These are phyloP conservation scores for Cladopsammia gracilis DNA, from an alignment of 64 coral and sea anemone species.

Conservation along the genomic window DNA sequence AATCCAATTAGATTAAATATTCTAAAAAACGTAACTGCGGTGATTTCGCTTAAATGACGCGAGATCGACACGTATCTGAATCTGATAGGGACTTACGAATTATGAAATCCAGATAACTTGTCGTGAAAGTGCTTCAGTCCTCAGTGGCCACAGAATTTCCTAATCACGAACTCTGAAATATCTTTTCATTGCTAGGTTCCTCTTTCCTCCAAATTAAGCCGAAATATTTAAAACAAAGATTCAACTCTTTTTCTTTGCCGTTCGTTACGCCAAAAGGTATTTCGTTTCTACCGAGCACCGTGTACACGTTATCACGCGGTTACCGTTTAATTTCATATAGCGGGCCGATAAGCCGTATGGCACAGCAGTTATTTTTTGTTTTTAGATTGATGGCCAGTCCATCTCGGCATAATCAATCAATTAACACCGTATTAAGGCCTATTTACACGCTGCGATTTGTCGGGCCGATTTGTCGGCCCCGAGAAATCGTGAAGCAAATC, in stretches of 20 bases:
- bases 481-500: too few species aligned
- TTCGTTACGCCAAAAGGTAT: background rate
- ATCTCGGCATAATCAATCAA: conserved; percentile 23
- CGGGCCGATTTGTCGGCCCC: too few species aligned
- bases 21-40: too few species aligned
- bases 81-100: background rate
- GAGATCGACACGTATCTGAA: too few species aligned
- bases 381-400: conserved; percentile 27
- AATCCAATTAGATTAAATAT: too few species aligned
- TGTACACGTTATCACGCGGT: background rate
- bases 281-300: background rate
- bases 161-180: background rate
- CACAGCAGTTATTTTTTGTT: conserved; percentile 12
- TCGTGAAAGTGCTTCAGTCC: background rate
- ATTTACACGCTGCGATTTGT: too few species aligned
- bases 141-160: background rate
- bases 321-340: background rate
- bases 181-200: background rate
- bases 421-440: background rate
- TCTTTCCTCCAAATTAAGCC: background rate
- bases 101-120: background rate
- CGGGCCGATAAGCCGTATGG: background rate
- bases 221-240: background rate
- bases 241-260: background rate
- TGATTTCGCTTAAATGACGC: too few species aligned